Base-by-base conservation (phyloP, 2,797 vertebrate species). In the Catamblyrhynchus diadema region DNA sequence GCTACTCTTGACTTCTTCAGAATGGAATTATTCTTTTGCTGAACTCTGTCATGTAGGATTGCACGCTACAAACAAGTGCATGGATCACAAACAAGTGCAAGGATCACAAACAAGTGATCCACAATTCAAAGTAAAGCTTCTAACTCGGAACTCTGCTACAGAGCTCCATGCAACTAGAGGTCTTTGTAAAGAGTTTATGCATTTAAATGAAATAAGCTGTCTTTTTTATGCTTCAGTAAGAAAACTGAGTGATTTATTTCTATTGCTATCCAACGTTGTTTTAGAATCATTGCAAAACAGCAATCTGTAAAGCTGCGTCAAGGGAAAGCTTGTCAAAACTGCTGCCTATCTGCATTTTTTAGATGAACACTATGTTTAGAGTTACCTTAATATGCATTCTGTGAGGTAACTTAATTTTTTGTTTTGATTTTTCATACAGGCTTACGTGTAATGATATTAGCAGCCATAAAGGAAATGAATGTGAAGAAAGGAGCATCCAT, bases 391-490 rank as follows among this genome's bases (percentile, higher is more conserved):
- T 75, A 47, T 1, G 3, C 8, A 12, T 79, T 92, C 54, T 93
- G 20, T 19, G 30, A 50, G 19, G 19, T 90, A 62, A 74, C 33
- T 75, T 47, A 6, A 59, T 94, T 96, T 94, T 89, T 88, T 78
- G 35, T 59, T 90, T 81, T 96, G 62, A 30, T 96, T 96, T 82
- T 97, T 37, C 28, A 6, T 93, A 32, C 95, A 99, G 99, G 99
- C 72, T 98, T 99, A 67, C 98, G 99, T 42, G 98, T 99, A 83
- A 99, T 99, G 99, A 98, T 99, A 87, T 96, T 99, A 93, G 97
- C 98, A 62, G 99, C 98, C 32, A 97, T 99, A 91, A 99, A 99
- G 93, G 99, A 99, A 98, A 98, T 98, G 98, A 98, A 98, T 80
- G 98, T 98, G 19, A 98, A 98, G 62, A 99, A 99, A 96, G 99